Conservation (phyloP, 1,140 invertebrate genomes). For the Procambarus clarkii region DNA sequence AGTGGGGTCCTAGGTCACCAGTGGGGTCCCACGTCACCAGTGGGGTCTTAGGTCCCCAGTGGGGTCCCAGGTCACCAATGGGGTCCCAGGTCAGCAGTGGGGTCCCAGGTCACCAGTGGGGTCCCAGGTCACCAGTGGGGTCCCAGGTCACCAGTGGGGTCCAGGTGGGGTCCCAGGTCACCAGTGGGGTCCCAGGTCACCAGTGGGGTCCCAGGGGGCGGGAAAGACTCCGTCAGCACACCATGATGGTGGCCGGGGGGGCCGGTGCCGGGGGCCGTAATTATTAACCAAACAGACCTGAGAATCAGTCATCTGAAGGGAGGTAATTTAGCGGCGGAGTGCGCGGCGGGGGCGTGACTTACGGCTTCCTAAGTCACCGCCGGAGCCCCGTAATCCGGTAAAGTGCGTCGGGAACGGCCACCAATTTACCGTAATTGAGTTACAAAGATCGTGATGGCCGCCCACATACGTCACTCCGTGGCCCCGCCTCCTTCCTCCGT, state of each 20-base stretch:
- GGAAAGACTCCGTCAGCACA: too few species aligned
- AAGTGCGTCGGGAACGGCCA: constrained; percentile 60
- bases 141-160: too few species aligned
- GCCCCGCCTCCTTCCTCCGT: constrained; percentile 1
- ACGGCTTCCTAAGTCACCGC: constrained; percentile 59
- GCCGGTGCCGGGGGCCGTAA: not conserved
- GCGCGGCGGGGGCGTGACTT: constrained; percentile 25
- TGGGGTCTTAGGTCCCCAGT: too few species aligned
- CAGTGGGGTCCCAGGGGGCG: too few species aligned
- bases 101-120: too few species aligned
- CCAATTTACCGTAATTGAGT: constrained; percentile 66
- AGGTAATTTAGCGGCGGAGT: constrained; percentile 35
- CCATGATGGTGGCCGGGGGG: not conserved
- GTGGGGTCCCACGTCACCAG: too few species aligned
- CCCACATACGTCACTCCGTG: constrained; percentile 42
- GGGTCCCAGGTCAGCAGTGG: too few species aligned
- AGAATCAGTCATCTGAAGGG: constrained; percentile 54
- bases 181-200: too few species aligned
- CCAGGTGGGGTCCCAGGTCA: too few species aligned
- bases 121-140: too few species aligned
- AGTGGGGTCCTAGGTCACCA: too few species aligned
- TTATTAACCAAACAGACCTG: constrained; percentile 44
- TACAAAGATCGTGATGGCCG: constrained; percentile 61
- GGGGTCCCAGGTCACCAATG: too few species aligned
- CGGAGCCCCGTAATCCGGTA: constrained; percentile 41